phyloP scores from a whole-genome alignment of 1,140 invertebrate genomes.

The Marisa cornuarietis region DNA sequence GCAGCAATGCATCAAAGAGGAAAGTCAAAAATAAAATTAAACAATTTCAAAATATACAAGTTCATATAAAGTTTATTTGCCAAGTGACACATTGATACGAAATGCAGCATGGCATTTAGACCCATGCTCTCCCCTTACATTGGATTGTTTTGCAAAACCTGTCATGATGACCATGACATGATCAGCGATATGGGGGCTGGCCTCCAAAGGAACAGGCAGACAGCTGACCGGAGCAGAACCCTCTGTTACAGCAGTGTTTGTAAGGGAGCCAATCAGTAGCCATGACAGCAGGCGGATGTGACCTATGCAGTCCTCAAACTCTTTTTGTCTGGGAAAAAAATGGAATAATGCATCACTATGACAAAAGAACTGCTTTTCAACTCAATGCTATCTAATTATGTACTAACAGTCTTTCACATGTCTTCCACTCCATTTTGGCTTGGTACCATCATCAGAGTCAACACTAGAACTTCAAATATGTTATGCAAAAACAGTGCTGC shows the following conservation, averaged over 20 bases:
- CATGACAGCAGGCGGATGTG: conserved; percentile 95
- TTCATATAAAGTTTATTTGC: too few relatives aligned
- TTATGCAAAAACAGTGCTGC: too few relatives aligned
- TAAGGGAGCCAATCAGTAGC: conserved; percentile 92
- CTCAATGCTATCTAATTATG: too few relatives aligned
- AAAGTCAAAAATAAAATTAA: neutral
- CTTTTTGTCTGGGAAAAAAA: conserved; percentile 76
- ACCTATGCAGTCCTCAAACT: conserved; percentile 94
- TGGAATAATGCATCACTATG: neutral
- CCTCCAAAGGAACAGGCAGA: conserved; percentile 93
- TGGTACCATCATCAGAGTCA: too few relatives aligned
- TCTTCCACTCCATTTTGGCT: too few relatives aligned
- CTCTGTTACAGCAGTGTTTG: conserved; percentile 78
- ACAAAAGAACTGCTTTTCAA: neutral
- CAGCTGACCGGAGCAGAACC: conserved; percentile 69
- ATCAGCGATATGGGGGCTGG: conserved; percentile 94
- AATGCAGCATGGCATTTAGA: neutral
- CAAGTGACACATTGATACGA: too few relatives aligned
- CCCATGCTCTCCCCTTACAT: conserved; percentile 66
- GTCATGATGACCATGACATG: conserved; percentile 93
- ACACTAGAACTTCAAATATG: too few relatives aligned
- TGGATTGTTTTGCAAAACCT: conserved; percentile 96
- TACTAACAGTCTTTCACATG: too few relatives aligned
- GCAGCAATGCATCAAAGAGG: neutral
- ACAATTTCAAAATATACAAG: too few relatives aligned